Evolutionary conservation across 2,888 invertebrate genomes (phyloP).

Genomic region (Diplolepis rosae): DNA sequence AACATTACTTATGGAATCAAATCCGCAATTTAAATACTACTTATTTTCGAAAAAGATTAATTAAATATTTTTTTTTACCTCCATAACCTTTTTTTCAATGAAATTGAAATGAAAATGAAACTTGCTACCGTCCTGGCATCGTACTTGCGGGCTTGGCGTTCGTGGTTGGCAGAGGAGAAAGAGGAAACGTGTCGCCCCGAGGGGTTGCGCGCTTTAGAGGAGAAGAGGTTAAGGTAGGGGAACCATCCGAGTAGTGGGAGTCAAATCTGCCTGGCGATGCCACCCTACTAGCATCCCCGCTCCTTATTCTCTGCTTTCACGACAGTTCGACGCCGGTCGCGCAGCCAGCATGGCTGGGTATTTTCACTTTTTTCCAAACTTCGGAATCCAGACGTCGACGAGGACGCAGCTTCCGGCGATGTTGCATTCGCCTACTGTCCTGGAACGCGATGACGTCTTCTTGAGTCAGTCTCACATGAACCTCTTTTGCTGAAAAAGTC

Average conservation of each 20-base stretch:
- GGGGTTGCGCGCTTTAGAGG: background rate
- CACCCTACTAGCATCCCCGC: constrained; percentile 58
- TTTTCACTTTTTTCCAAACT: constrained; percentile 52
- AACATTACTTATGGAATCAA: too few relatives aligned
- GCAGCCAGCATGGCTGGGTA: constrained; percentile 63
- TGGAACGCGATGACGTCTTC: background rate
- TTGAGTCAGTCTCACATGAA: constrained; percentile 3
- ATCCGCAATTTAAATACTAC: too few relatives aligned
- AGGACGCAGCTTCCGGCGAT: constrained; percentile 36
- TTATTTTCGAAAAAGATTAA: too few relatives aligned
- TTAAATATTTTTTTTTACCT: too few relatives aligned
- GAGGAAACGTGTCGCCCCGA: background rate
- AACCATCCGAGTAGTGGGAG: constrained; percentile 32
- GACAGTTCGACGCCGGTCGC: constrained; percentile 71
- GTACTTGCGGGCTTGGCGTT: background rate
- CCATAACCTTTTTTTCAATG: too few relatives aligned
- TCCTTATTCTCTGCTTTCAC: constrained; percentile 50
- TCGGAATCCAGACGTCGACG: constrained; percentile 32
- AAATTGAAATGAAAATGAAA: too few relatives aligned
- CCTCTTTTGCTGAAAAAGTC: background rate
- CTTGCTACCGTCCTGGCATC: constrained; percentile 3
- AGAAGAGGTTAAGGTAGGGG: background rate
- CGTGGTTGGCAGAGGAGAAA: background rate
- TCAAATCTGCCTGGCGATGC: constrained; percentile 53
- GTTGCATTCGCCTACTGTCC: constrained; percentile 30